phyloP scores from a whole-genome alignment of 2,888 invertebrate species.

The Aphidoletes aphidimyza region DNA sequence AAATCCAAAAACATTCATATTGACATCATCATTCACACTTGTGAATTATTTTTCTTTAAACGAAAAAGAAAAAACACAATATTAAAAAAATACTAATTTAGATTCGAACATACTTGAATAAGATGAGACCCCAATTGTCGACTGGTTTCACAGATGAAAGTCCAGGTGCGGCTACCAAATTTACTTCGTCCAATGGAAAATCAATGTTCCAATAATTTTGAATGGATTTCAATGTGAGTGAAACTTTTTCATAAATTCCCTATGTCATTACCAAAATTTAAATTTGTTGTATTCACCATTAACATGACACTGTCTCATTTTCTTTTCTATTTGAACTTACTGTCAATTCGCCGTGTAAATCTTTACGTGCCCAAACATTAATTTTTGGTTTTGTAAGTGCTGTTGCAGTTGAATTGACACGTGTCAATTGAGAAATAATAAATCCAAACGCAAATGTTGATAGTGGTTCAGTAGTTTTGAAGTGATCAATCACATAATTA shows the following conservation, averaged over 20 bases:
- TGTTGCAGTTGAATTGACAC: slow-evolving; percentile 59
- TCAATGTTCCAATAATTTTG: slow-evolving; percentile 74
- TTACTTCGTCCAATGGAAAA: slow-evolving; percentile 75
- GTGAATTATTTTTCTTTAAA: neutral
- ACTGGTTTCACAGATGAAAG: slow-evolving; percentile 77
- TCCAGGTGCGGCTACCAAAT: slow-evolving; percentile 79
- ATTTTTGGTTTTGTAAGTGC: slow-evolving; percentile 62
- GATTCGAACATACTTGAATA: slow-evolving; percentile 82
- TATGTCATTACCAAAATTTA: slow-evolving; percentile 59
- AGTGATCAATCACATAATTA: slow-evolving; percentile 75
- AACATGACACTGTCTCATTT: neutral
- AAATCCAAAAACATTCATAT: too few species aligned
- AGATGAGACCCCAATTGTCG: slow-evolving; percentile 82
- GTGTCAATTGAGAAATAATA: slow-evolving; percentile 74
- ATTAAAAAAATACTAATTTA: neutral
- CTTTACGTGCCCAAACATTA: slow-evolving; percentile 66
- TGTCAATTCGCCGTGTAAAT: slow-evolving; percentile 66
- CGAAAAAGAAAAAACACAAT: neutral
- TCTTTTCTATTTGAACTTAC: slow-evolving; percentile 57
- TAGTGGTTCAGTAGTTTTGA: slow-evolving; percentile 78
- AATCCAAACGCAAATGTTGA: slow-evolving; percentile 81
- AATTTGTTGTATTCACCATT: slow-evolving; percentile 28
- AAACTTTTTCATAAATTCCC: slow-evolving; percentile 71
- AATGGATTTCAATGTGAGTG: slow-evolving; percentile 70
- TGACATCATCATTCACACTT: neutral